Conservation (phyloP, 2,113 vertebrate genomes). For the Pomatostomus ruficeps region DNA sequence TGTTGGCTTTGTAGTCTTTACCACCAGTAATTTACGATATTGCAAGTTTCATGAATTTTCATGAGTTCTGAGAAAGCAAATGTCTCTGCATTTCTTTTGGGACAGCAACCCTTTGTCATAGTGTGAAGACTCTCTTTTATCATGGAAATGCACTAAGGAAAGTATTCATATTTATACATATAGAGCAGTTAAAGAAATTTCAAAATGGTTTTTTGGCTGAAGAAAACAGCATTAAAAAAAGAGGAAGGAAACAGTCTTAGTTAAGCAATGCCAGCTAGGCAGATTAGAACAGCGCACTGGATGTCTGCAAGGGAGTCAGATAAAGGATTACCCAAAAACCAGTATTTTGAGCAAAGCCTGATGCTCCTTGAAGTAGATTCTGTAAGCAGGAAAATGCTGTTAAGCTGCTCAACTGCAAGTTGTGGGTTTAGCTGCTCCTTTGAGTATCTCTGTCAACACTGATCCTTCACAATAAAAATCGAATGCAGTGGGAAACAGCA, state of each 20-base stretch:
- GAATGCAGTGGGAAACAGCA: neutral
- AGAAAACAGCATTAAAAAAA: neutral
- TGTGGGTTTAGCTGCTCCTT: neutral
- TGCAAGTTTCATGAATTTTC: neutral
- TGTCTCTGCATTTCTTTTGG: neutral
- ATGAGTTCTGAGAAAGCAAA: neutral
- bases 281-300: neutral
- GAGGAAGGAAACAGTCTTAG: neutral
- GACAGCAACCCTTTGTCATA: neutral
- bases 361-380: neutral
- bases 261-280: neutral
- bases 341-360: neutral
- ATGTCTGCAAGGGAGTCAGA: neutral
- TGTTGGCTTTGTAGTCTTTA: neutral
- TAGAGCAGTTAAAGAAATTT: neutral
- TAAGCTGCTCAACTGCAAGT: neutral
- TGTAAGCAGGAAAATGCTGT: neutral
- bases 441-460: neutral
- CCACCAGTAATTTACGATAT: neutral
- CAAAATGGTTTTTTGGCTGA: neutral
- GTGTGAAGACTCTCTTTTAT: neutral
- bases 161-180: neutral
- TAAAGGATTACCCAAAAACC: neutral
- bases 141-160: neutral
- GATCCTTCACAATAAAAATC: neutral